These are phyloP conservation scores for Neoarius graeffei DNA, from an alignment of 2,113 vertebrate genomes.

Conservation along the genomic window DNA sequence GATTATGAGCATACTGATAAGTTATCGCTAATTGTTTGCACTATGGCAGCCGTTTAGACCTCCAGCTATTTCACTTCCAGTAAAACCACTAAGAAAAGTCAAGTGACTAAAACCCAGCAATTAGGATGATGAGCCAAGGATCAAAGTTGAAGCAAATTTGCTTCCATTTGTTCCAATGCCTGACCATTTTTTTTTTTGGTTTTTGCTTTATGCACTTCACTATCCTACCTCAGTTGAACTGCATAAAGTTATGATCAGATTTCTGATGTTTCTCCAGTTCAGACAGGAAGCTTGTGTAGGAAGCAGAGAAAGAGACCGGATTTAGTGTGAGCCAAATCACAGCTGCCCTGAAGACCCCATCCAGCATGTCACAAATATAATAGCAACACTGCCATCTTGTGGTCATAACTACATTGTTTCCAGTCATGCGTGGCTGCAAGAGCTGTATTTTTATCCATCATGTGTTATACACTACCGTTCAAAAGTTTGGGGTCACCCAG, in stretches of 20 bases:
- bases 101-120: too few species aligned
- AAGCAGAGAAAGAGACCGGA: neutral
- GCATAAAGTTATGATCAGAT: neutral
- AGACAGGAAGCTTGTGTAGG: slow-evolving; percentile 13
- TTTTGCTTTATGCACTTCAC: neutral
- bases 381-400: slow-evolving; percentile 41
- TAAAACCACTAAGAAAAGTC: too few species aligned
- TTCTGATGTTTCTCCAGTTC: neutral
- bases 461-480: too few species aligned
- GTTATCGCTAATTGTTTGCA: too few species aligned
- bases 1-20: too few species aligned
- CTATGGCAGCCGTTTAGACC: too few species aligned
- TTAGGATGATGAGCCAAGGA: neutral
- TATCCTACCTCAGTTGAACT: neutral
- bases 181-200: neutral
- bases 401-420: neutral
- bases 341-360: neutral
- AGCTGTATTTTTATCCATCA: neutral
- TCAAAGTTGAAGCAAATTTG: neutral
- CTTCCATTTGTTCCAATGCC: neutral
- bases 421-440: neutral
- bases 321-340: neutral
- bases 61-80: too few species aligned
- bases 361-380: neutral
- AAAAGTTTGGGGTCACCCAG: too few species aligned